These are phyloP conservation scores for Lordiphosa collinella DNA, from an alignment of 1,140 invertebrate species.

Conservation along the genomic window DNA sequence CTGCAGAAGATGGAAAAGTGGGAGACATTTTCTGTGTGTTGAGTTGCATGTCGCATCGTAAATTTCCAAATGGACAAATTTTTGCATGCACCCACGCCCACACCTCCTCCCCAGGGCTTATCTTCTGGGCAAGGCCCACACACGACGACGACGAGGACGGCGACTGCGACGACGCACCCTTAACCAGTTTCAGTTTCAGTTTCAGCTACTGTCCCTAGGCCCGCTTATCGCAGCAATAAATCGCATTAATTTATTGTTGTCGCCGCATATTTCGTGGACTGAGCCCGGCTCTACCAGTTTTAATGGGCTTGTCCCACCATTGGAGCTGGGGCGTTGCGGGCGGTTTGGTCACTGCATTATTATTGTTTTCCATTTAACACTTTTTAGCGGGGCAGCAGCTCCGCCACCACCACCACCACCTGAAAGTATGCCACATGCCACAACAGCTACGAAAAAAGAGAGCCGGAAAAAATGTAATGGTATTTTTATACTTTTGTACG, in stretches of 20 bases:
- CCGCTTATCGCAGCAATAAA: slow-evolving; percentile 76
- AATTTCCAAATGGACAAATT: slow-evolving; percentile 55
- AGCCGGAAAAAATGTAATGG: not conserved
- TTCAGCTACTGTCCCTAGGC: slow-evolving; percentile 30
- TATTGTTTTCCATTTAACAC: slow-evolving; percentile 67
- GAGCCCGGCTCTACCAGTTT: slow-evolving; percentile 18
- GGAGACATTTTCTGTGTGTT: slow-evolving; percentile 3
- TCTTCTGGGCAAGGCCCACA: slow-evolving; percentile 64
- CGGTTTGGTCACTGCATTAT: slow-evolving; percentile 34
- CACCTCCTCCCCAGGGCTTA: slow-evolving; percentile 22
- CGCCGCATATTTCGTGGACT: slow-evolving; percentile 66
- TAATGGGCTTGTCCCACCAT: slow-evolving; percentile 56
- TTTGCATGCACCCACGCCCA: slow-evolving; percentile 52
- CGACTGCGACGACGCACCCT: slow-evolving; percentile 39
- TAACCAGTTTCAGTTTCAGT: slow-evolving; percentile 21
- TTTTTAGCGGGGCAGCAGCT: slow-evolving; percentile 27
- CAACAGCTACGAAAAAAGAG: not conserved
- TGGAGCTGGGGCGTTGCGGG: not conserved
- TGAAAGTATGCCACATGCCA: slow-evolving; percentile 8
- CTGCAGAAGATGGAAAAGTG: not conserved
- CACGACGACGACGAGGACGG: slow-evolving; percentile 35
- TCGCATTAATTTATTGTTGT: slow-evolving; percentile 79
- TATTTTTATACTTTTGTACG: not conserved
- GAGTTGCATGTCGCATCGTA: slow-evolving; percentile 39
- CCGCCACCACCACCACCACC: not conserved